phyloP scores from a whole-genome alignment of 35 echinoderm and acorn worm species.

The Amphiura filiformis region DNA sequence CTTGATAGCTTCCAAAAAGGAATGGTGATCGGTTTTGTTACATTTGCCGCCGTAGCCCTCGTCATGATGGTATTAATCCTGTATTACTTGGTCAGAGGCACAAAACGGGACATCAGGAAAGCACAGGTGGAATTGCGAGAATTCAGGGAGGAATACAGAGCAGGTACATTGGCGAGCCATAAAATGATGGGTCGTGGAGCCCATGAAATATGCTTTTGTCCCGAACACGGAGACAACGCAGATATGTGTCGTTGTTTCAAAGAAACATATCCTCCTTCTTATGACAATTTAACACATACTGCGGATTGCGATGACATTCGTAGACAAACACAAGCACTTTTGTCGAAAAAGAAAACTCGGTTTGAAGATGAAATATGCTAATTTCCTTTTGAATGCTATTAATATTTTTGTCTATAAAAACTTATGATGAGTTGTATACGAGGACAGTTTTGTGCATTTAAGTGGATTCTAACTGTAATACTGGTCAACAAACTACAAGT shows the following conservation, averaged over 20 bases:
- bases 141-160: constrained; percentile 16
- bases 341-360: not conserved
- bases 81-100: constrained; percentile 22
- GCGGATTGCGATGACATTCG: not conserved
- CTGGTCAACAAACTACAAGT: too few relatives aligned
- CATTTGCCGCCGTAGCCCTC: constrained; percentile 26
- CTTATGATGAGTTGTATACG: too few relatives aligned
- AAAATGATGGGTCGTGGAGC: not conserved
- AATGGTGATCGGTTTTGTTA: constrained; percentile 37
- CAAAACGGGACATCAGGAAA: constrained; percentile 3
- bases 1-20: constrained; percentile 32
- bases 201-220: not conserved
- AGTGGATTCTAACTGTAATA: too few relatives aligned
- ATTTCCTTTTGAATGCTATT: too few relatives aligned
- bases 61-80: constrained; percentile 33
- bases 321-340: not conserved
- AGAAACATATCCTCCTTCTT: not conserved
- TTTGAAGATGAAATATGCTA: too few relatives aligned
- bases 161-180: not conserved
- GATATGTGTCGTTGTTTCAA: not conserved
- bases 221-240: not conserved
- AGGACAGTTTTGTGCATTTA: too few relatives aligned
- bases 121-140: constrained; percentile 27
- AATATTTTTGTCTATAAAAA: too few relatives aligned
- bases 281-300: not conserved